Percentiles rank a stretch among this genome's conserved stretches.
These are phyloP conservation scores for Mesopsocus fuscifrons DNA, from an alignment of 2,888 invertebrate species.

Conservation along the genomic window DNA sequence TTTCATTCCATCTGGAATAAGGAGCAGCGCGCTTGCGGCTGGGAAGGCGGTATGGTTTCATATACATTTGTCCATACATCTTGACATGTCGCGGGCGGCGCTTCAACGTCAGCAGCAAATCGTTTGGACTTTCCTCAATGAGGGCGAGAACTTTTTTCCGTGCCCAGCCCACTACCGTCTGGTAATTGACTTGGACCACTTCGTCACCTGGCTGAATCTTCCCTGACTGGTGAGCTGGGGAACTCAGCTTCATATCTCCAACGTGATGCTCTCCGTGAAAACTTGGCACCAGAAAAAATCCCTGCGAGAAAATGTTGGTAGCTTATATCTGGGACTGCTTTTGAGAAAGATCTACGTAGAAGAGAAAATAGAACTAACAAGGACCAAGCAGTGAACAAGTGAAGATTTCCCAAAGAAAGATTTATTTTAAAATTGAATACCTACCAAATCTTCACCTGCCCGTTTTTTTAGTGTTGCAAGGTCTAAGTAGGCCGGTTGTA, in stretches of 20 bases:
- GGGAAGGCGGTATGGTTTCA: constrained; percentile 50
- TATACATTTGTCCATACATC: constrained; percentile 54
- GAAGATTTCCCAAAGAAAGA: constrained; percentile 1
- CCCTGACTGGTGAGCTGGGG: constrained; percentile 79
- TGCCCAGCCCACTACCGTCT: constrained; percentile 58
- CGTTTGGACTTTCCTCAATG: constrained; percentile 57
- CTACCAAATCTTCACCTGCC: constrained; percentile 59
- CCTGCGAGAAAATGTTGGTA: constrained; percentile 28
- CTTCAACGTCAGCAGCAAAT: constrained; percentile 61
- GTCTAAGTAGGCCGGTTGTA: constrained; percentile 83
- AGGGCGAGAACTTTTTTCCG: constrained; percentile 53
- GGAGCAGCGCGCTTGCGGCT: constrained; percentile 46
- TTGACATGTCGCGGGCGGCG: constrained; percentile 65
- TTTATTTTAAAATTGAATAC: constrained; percentile 9
- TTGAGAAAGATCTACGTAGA: neutral
- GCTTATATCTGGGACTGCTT: neutral
- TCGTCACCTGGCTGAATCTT: constrained; percentile 93
- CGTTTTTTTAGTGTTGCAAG: constrained; percentile 67
- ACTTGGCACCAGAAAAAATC: constrained; percentile 74
- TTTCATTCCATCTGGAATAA: constrained; percentile 45
- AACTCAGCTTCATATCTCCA: constrained; percentile 75
- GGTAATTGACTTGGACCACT: constrained; percentile 67
- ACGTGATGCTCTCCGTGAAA: constrained; percentile 61
- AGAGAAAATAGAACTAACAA: neutral
- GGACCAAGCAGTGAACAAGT: constrained; percentile 1